Conservation (phyloP, 2,797 vertebrate genomes). For the Darevskia mixta region DNA sequence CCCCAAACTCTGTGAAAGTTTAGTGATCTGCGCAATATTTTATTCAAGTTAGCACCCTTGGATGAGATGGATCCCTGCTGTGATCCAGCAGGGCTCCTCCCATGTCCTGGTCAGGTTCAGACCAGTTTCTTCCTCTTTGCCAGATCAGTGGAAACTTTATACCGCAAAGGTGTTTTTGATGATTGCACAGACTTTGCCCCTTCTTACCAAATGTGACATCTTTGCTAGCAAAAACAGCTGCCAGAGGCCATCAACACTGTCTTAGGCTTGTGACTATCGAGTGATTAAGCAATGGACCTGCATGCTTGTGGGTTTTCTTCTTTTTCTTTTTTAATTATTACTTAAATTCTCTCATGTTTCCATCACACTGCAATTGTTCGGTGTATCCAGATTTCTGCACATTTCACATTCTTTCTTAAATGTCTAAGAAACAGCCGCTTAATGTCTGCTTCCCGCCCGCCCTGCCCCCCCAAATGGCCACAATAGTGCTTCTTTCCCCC, state of each 20-base stretch:
- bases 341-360: not conserved
- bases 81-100: not conserved
- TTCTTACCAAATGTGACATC: constrained; percentile 37
- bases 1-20: too few relatives aligned
- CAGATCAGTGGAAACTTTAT: constrained; percentile 2
- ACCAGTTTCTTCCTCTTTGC: not conserved
- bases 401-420: not conserved
- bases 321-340: constrained; percentile 32
- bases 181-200: constrained; percentile 21
- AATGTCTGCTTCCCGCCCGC: not conserved
- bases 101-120: not conserved
- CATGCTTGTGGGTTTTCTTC: constrained; percentile 18
- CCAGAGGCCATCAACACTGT: constrained; percentile 26
- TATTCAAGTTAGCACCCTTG: too few relatives aligned
- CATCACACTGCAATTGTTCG: not conserved
- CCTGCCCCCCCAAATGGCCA: not conserved
- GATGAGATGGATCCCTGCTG: not conserved
- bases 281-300: constrained; percentile 43
- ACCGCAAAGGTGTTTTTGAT: not conserved
- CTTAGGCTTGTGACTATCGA: constrained; percentile 50
- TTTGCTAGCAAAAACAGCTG: constrained; percentile 44
- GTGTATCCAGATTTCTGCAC: not conserved
- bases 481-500: not conserved
- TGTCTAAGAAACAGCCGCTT: not conserved
- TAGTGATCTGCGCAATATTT: not conserved